phyloP scores from a whole-genome alignment of 64 coral and sea anemone species.

The Porites lutea region DNA sequence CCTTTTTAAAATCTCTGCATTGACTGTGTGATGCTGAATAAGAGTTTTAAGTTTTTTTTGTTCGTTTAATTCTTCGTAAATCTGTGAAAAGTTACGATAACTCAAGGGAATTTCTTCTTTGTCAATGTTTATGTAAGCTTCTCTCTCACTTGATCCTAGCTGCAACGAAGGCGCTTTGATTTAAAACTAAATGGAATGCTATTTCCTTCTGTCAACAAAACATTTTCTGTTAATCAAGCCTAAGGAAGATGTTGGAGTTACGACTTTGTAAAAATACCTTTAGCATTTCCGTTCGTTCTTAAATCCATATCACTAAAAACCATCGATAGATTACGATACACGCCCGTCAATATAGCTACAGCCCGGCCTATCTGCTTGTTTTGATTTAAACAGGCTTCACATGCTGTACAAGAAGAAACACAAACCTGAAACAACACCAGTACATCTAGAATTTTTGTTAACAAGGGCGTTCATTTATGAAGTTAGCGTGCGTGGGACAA shows the following conservation, averaged over 20 bases:
- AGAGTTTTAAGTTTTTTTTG: too few relatives aligned
- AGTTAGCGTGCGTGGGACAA: background rate
- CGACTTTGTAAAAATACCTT: background rate
- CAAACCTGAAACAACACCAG: background rate
- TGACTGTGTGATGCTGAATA: background rate
- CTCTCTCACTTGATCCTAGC: background rate
- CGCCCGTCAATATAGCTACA: background rate
- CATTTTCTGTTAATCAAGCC: constrained; percentile 16
- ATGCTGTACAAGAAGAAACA: background rate
- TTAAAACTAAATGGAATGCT: background rate
- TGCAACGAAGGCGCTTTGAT: background rate
- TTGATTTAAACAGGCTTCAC: background rate
- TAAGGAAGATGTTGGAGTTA: background rate
- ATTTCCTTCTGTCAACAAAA: constrained; percentile 19
- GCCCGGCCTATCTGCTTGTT: too few relatives aligned
- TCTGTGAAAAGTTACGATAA: background rate
- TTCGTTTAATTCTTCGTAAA: background rate
- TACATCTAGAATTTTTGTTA: background rate
- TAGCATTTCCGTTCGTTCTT: constrained; percentile 26
- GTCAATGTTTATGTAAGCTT: background rate
- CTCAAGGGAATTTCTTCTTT: background rate
- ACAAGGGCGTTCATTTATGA: background rate
- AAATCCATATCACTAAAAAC: background rate
- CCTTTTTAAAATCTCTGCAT: background rate
- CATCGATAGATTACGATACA: background rate